Base-by-base conservation (phyloP, 2,113 vertebrate species). In the Nestor notabilis region DNA sequence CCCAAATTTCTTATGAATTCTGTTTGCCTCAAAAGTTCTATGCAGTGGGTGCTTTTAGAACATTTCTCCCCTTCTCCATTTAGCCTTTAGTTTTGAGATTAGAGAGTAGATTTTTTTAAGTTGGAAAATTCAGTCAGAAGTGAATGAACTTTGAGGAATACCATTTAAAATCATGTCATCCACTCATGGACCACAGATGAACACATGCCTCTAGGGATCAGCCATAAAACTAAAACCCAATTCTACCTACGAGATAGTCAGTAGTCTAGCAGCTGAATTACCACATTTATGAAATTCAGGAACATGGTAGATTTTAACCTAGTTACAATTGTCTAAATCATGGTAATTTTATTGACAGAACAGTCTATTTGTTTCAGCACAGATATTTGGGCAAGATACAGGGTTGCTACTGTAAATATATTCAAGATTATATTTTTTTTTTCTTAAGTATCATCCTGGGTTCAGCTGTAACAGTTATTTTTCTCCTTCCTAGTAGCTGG, bases 341-440 rank as follows among this genome's bases (percentile, higher is more conserved):
- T 29, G 9, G 4, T 35, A 5, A 37, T 53, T 84, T 44, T 58
- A 39, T 44, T 63, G 16, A 27, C 21, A 72, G 61, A 85, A 72
- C 44, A 56, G 19, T 47, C 16, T 16, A 18, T 80, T 66, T 2
- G 1, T 39, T 84, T 74, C 55, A 82, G 55, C 8, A 77, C 16
- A 64, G 41, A 2, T 41, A 49, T 63, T 72, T 82, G 29, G 58
- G 24, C 14, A 82, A 90, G 49, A 49, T 27, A 41, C 10, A 50
- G 25, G 10, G 10, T 65, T 78, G 64, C 53, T 10, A 60, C 13
- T 44, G 17, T 11, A 83, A 46, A 64, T 31, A 27, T 3, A 52
- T 23, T 0, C 21, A 68, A 56, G 17, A 0, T 28, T 33, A 43
- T 18, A 28, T 21, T 1, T 1, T 31, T 41, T 81, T 71, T 4